Conservation (phyloP, 2,888 invertebrate species). For the Dryococelus australis region DNA sequence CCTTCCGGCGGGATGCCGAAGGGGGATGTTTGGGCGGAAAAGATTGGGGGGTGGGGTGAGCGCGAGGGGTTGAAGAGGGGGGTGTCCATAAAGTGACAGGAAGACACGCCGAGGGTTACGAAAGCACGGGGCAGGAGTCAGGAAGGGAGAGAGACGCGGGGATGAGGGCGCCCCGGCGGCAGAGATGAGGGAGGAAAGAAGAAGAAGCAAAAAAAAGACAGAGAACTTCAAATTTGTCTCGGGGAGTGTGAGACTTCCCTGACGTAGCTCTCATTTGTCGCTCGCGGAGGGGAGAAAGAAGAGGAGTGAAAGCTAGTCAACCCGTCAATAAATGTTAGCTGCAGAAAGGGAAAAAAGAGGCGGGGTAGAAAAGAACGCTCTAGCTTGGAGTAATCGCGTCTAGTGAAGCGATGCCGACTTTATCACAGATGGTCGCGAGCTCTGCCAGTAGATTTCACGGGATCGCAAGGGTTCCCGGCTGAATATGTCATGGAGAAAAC, state of each 20-base stretch:
- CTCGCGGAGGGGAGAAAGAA: neutral
- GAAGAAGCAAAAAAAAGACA: neutral
- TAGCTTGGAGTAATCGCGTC: neutral
- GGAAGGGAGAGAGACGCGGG: neutral
- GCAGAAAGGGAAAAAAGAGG: neutral
- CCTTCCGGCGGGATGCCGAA: neutral
- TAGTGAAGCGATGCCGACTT: neutral
- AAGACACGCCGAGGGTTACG: constrained; percentile 21
- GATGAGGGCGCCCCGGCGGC: neutral
- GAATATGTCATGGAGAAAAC: too few species aligned
- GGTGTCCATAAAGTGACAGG: constrained; percentile 19
- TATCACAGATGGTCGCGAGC: too few species aligned
- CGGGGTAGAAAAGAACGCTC: neutral
- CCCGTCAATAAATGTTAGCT: constrained; percentile 38
- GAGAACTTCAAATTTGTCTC: constrained; percentile 26
- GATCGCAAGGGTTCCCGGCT: neutral
- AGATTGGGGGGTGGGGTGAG: neutral
- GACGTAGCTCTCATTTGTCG: constrained; percentile 24
- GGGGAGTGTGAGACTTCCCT: neutral
- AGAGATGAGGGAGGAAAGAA: neutral
- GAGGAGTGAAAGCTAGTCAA: constrained; percentile 24
- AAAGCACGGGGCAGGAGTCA: neutral
- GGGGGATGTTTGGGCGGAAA: neutral
- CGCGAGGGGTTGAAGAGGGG: neutral
- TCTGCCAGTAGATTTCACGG: neutral